Evolutionary conservation across 1,140 invertebrate species (phyloP).

Genomic region (Conus ventricosus): DNA sequence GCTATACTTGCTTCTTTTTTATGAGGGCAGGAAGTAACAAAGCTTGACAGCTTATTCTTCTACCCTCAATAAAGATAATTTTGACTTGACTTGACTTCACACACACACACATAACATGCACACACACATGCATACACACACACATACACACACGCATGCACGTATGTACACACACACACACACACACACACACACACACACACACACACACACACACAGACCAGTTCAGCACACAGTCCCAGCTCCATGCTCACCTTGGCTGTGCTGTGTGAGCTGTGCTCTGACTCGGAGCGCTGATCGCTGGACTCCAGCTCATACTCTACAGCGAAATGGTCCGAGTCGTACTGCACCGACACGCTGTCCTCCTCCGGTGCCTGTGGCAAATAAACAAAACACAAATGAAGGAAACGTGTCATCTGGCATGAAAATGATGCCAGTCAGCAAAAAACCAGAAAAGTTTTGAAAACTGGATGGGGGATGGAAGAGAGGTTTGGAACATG

Average conservation of each 20-base stretch:
- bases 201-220: too few species aligned
- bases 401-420: not conserved
- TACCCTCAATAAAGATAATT: too few species aligned
- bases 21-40: too few species aligned
- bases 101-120: too few species aligned
- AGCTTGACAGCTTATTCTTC: too few species aligned
- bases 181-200: too few species aligned
- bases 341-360: conserved; percentile 50
- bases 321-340: conserved; percentile 58
- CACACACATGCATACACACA: too few species aligned
- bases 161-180: not conserved
- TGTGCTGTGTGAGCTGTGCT: conserved; percentile 48
- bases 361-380: conserved; percentile 51
- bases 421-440: conserved; percentile 26
- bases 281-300: conserved; percentile 39
- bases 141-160: not conserved
- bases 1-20: too few species aligned
- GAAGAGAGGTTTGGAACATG: too few species aligned
- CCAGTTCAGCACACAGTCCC: too few species aligned
- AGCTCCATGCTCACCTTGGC: conserved; percentile 40
- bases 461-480: not conserved
- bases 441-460: not conserved
- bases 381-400: conserved; percentile 7
- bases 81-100: too few species aligned
- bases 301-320: conserved; percentile 59